Evolutionary conservation across 1,140 invertebrate genomes (phyloP).

Genomic region (Drosophila oshimai): DNA sequence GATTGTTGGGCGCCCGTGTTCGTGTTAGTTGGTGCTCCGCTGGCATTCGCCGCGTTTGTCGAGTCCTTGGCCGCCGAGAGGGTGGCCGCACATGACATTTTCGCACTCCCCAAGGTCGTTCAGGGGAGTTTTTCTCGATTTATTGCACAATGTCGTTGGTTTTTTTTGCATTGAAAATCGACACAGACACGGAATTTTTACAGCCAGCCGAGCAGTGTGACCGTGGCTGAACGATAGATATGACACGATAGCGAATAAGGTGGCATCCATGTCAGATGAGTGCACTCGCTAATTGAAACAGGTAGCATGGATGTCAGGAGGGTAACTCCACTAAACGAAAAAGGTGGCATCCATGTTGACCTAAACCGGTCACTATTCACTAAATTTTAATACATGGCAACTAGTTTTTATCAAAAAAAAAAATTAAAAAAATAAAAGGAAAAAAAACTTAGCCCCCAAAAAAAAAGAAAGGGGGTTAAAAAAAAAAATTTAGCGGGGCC

Average conservation of each 20-base stretch:
- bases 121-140: neutral
- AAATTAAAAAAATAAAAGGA: too few species aligned
- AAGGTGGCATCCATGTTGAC: too few species aligned
- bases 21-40: slow-evolving; percentile 40
- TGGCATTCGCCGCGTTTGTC: slow-evolving; percentile 60
- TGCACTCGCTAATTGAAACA: too few species aligned
- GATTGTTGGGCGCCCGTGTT: slow-evolving; percentile 21
- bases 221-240: neutral
- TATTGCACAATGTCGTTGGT: neutral
- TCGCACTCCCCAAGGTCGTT: slow-evolving; percentile 21
- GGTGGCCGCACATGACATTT: slow-evolving; percentile 78
- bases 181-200: slow-evolving; percentile 23
- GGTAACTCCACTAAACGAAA: too few species aligned
- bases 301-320: too few species aligned
- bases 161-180: slow-evolving; percentile 20
- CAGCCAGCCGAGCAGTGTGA: neutral
- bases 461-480: too few species aligned
- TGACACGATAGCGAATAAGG: neutral
- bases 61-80: slow-evolving; percentile 69
- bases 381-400: too few species aligned
- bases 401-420: too few species aligned
- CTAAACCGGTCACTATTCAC: too few species aligned
- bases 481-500: too few species aligned
- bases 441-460: too few species aligned
- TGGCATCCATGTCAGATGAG: too few species aligned